A percentile compares a stretch with the other conserved stretches of the same genome.
Conservation (phyloP, 2,888 invertebrate genomes). For the Limenitis camilla region DNA sequence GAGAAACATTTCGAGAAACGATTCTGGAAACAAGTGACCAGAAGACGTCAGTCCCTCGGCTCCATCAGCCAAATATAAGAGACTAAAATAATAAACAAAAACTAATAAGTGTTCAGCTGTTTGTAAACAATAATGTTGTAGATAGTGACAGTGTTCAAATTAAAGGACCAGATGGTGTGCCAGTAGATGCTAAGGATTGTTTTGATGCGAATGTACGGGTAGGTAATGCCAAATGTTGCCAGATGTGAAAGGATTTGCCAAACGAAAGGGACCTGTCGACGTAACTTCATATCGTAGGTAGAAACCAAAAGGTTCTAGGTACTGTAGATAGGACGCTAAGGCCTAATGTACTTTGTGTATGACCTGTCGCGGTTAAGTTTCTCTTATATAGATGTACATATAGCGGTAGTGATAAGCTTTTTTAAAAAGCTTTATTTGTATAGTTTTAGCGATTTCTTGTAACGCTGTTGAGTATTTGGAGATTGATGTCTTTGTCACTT, state of each 20-base stretch:
- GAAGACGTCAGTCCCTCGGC: slow-evolving; percentile 77
- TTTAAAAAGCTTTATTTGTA: slow-evolving; percentile 43
- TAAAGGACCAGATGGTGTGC: slow-evolving; percentile 8
- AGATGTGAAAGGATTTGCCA: slow-evolving; percentile 50
- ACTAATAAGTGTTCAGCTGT: slow-evolving; percentile 24
- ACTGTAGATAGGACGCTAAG: slow-evolving; percentile 26
- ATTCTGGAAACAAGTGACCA: slow-evolving; percentile 86
- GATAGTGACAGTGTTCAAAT: slow-evolving; percentile 21
- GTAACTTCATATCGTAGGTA: slow-evolving; percentile 67
- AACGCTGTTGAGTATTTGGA: slow-evolving; percentile 37
- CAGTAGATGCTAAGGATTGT: neutral
- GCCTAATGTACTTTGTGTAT: slow-evolving; percentile 27
- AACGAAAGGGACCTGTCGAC: slow-evolving; percentile 59
- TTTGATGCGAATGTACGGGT: slow-evolving; percentile 1
- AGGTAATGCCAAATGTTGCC: slow-evolving; percentile 47
- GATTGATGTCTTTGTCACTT: slow-evolving; percentile 32
- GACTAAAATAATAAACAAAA: slow-evolving; percentile 19
- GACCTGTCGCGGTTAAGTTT: slow-evolving; percentile 41
- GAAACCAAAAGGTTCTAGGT: slow-evolving; percentile 28
- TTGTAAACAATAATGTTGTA: slow-evolving; percentile 13
- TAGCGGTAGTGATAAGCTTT: slow-evolving; percentile 24
- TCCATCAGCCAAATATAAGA: slow-evolving; percentile 62
- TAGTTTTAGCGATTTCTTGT: slow-evolving; percentile 42
- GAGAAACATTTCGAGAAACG: slow-evolving; percentile 85
- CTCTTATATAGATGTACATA: slow-evolving; percentile 45